These are phyloP conservation scores for Galerucella pusilla DNA, from an alignment of 2,888 invertebrate genomes.

Conservation along the genomic window DNA sequence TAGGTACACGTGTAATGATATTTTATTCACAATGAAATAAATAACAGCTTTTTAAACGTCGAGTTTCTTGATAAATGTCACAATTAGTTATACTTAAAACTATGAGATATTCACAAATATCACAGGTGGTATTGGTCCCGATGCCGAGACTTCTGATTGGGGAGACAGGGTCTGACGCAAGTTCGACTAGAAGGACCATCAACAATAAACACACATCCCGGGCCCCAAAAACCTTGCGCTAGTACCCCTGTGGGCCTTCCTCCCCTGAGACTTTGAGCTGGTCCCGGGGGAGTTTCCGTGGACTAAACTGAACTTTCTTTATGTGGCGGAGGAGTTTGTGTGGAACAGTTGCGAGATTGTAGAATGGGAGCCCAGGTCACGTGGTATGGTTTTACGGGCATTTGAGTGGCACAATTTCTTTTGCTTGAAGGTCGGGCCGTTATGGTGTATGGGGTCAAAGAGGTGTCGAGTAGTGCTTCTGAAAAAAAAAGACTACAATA, in stretches of 20 bases:
- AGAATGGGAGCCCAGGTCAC: conserved; percentile 65
- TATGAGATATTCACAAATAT: conserved; percentile 66
- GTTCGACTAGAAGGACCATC: conserved; percentile 38
- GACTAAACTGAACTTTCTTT: conserved; percentile 66
- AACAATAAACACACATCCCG: conserved; percentile 44
- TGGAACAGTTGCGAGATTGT: conserved; percentile 64
- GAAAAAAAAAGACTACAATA: conserved; percentile 42
- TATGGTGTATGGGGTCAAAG: conserved; percentile 62
- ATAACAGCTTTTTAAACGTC: conserved; percentile 61
- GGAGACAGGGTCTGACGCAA: conserved; percentile 51
- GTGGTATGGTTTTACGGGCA: conserved; percentile 66
- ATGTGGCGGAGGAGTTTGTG: conserved; percentile 64
- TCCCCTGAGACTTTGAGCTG: conserved; percentile 41
- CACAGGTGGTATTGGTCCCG: conserved; percentile 67
- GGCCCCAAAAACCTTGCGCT: conserved; percentile 45
- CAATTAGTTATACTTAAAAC: conserved; percentile 57
- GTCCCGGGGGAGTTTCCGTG: conserved; percentile 40
- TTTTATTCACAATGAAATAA: conserved; percentile 65
- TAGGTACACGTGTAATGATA: conserved; percentile 55
- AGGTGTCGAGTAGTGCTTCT: conserved; percentile 60
- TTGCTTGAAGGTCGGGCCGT: conserved; percentile 62
- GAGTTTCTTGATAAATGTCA: conserved; percentile 57
- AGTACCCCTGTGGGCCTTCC: conserved; percentile 18
- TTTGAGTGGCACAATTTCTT: conserved; percentile 64
- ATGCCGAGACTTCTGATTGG: conserved; percentile 63